phyloP scores from a whole-genome alignment of 2,797 vertebrate species.

The Eospalax fontanierii region DNA sequence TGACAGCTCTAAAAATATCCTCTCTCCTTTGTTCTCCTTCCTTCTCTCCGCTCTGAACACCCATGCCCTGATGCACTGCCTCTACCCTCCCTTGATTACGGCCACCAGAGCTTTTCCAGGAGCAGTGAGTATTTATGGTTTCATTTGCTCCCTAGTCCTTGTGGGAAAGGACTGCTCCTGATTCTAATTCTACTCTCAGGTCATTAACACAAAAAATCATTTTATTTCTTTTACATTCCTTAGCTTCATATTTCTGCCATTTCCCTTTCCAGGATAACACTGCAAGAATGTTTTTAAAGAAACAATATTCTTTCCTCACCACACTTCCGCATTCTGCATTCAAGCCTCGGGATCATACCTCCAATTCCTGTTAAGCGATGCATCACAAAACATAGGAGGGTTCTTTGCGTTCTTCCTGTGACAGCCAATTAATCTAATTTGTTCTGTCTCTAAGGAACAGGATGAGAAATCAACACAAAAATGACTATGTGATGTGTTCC shows the following conservation, averaged over 20 bases:
- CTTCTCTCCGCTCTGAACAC: slow-evolving; percentile 54
- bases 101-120: slow-evolving; percentile 47
- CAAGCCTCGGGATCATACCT: slow-evolving; percentile 45
- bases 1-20: slow-evolving; percentile 81
- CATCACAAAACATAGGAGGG: slow-evolving; percentile 61
- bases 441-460: slow-evolving; percentile 64
- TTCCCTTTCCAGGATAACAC: slow-evolving; percentile 23
- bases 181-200: slow-evolving; percentile 56
- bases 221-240: slow-evolving; percentile 63
- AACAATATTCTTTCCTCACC: slow-evolving; percentile 37
- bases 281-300: slow-evolving; percentile 66
- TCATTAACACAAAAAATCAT: slow-evolving; percentile 56
- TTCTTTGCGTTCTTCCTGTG: slow-evolving; percentile 69
- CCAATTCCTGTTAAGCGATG: slow-evolving; percentile 40
- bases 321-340: slow-evolving; percentile 37
- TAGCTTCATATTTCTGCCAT: slow-evolving; percentile 39
- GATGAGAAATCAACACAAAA: slow-evolving; percentile 73
- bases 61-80: not conserved
- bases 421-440: slow-evolving; percentile 80
- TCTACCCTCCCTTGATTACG: slow-evolving; percentile 40
- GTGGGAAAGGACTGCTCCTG: slow-evolving; percentile 28
- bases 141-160: slow-evolving; percentile 62
- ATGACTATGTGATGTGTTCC: slow-evolving; percentile 53
- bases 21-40: slow-evolving; percentile 71
- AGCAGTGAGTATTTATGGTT: slow-evolving; percentile 59